These are phyloP conservation scores for Varanus komodoensis DNA, from an alignment of 2,113 vertebrate species.

Conservation along the genomic window DNA sequence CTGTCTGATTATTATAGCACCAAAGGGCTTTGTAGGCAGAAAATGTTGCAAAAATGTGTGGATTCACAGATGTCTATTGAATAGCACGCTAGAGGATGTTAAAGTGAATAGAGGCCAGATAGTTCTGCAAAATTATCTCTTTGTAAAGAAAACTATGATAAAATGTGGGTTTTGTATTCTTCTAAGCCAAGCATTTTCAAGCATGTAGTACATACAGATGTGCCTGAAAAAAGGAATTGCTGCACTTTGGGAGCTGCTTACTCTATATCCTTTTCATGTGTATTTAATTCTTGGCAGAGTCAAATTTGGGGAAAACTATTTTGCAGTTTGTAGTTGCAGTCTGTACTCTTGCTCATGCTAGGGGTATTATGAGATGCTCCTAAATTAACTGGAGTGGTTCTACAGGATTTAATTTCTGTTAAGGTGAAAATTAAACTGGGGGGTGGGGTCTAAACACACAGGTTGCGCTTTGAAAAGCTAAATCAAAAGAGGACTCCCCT, in stretches of 20 bases:
- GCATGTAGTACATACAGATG: not conserved
- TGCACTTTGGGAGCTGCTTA: not conserved
- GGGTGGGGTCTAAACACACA: not conserved
- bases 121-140: not conserved
- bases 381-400: not conserved
- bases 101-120: not conserved
- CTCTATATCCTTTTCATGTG: not conserved
- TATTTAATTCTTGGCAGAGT: not conserved
- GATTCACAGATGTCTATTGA: not conserved
- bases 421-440: not conserved
- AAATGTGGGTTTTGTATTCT: not conserved
- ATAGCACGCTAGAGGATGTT: not conserved
- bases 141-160: not conserved
- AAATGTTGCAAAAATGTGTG: not conserved
- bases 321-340: not conserved
- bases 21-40: not conserved
- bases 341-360: too few relatives aligned
- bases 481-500: not conserved
- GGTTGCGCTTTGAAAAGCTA: not conserved
- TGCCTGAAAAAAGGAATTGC: not conserved
- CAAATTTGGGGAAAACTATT: not conserved
- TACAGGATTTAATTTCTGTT: not conserved
- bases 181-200: not conserved
- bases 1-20: not conserved
- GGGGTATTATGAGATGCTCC: not conserved